phyloP scores from a whole-genome alignment of 1,140 invertebrate species.

The Akabosia matsudoensis region DNA sequence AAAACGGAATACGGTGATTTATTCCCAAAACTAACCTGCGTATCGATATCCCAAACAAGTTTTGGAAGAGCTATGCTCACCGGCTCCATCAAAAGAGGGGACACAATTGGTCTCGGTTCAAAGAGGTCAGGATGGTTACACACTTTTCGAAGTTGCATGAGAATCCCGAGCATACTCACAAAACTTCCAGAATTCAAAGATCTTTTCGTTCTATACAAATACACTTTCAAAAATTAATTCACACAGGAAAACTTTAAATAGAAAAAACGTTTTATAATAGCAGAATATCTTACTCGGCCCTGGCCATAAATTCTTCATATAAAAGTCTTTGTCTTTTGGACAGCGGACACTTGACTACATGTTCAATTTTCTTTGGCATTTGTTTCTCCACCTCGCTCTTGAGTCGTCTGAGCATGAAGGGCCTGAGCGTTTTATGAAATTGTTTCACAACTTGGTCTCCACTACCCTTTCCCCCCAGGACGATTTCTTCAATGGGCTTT shows the following conservation, averaged over 20 bases:
- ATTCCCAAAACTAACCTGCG: too few relatives aligned
- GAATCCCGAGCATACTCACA: constrained; percentile 95
- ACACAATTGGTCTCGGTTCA: constrained; percentile 89
- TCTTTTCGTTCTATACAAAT: constrained; percentile 79
- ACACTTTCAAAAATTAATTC: neutral
- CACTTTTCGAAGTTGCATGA: constrained; percentile 99
- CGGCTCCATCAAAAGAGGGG: constrained; percentile 86
- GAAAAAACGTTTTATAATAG: constrained; percentile 73
- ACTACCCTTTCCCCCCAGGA: too few relatives aligned
- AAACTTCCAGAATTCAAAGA: constrained; percentile 90
- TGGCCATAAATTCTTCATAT: constrained; percentile 99
- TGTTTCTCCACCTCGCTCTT: constrained; percentile 99
- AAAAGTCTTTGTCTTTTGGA: constrained; percentile 95
- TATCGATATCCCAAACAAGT: constrained; percentile 65
- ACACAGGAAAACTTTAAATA: neutral
- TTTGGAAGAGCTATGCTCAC: constrained; percentile 69
- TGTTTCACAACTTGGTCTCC: constrained; percentile 93
- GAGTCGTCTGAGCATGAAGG: constrained; percentile 90
- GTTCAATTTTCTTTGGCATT: constrained; percentile 98
- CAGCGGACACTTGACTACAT: constrained; percentile 90
- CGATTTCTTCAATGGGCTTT: constrained; percentile 97
- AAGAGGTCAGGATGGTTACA: constrained; percentile 93
- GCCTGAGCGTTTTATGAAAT: constrained; percentile 94
- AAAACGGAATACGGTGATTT: too few relatives aligned
- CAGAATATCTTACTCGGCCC: constrained; percentile 80